phyloP scores from a whole-genome alignment of 2,113 vertebrate species.

The Rhinichthys klamathensis region DNA sequence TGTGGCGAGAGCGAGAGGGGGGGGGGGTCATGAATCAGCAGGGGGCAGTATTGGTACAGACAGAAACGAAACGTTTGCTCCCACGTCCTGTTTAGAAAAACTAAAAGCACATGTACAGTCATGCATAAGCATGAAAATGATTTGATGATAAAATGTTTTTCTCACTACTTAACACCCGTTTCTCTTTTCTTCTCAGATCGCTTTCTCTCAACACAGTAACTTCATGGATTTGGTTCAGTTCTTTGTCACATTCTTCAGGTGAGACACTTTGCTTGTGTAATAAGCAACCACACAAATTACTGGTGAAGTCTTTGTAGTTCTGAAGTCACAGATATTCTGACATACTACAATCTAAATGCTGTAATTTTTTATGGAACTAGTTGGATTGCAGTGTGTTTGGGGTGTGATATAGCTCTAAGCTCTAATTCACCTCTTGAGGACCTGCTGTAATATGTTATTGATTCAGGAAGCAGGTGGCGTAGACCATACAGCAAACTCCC shows the following conservation, averaged over 20 bases:
- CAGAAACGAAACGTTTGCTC: constrained; percentile 2
- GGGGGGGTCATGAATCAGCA: constrained; percentile 39
- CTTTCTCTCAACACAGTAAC: constrained; percentile 99
- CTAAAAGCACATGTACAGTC: not conserved
- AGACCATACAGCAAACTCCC: constrained; percentile 19
- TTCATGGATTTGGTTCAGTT: constrained; percentile 99
- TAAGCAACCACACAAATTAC: not conserved
- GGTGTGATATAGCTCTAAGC: not conserved
- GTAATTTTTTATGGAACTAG: not conserved
- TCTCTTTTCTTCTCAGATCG: constrained; percentile 82
- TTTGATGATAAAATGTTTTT: not conserved
- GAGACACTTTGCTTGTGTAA: constrained; percentile 47
- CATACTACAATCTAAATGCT: not conserved
- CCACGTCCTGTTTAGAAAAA: constrained; percentile 1
- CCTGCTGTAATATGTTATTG: constrained; percentile 69
- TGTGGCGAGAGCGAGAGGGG: not conserved
- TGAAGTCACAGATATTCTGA: not conserved
- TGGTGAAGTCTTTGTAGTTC: not conserved
- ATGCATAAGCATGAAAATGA: not conserved
- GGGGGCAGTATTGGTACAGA: constrained; percentile 55
- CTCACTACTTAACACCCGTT: not conserved
- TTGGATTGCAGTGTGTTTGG: not conserved
- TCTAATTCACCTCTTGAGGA: constrained; percentile 55
- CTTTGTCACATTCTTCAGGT: constrained; percentile 99
- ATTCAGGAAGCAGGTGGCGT: constrained; percentile 57